Evolutionary conservation across 1,140 invertebrate genomes (phyloP).

Genomic region (Conus betulinus): DNA sequence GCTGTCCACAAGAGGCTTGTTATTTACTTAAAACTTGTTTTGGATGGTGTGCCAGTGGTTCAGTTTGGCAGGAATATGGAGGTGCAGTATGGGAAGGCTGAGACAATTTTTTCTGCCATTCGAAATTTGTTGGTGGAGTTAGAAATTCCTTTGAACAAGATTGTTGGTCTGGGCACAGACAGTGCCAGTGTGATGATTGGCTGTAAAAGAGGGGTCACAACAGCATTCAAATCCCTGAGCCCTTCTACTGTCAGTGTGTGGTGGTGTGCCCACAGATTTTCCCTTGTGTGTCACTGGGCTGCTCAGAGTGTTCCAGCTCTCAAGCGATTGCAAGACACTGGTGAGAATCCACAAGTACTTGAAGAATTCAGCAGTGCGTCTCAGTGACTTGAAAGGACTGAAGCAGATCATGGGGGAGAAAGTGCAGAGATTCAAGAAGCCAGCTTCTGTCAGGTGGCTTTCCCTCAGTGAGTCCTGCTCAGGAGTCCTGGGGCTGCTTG

Average conservation of each 20-base stretch:
- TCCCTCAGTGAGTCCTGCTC: not conserved
- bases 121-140: too few relatives aligned
- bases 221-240: not conserved
- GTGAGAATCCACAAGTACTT: not conserved
- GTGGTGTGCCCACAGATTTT: not conserved
- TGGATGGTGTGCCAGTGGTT: too few relatives aligned
- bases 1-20: too few relatives aligned
- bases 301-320: not conserved
- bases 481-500: conserved; percentile 3
- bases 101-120: too few relatives aligned
- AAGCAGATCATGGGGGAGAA: not conserved
- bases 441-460: not conserved
- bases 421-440: not conserved
- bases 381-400: not conserved
- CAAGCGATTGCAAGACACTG: not conserved
- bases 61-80: too few relatives aligned
- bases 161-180: not conserved
- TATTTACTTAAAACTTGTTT: too few relatives aligned
- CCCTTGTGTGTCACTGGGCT: not conserved
- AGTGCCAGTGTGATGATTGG: not conserved
- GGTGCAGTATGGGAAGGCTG: too few relatives aligned
- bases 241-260: not conserved
- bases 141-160: too few relatives aligned
- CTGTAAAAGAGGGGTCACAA: not conserved
- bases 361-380: not conserved